phyloP scores from a whole-genome alignment of 2,888 invertebrate genomes.

The Tanytarsus gracilentus region DNA sequence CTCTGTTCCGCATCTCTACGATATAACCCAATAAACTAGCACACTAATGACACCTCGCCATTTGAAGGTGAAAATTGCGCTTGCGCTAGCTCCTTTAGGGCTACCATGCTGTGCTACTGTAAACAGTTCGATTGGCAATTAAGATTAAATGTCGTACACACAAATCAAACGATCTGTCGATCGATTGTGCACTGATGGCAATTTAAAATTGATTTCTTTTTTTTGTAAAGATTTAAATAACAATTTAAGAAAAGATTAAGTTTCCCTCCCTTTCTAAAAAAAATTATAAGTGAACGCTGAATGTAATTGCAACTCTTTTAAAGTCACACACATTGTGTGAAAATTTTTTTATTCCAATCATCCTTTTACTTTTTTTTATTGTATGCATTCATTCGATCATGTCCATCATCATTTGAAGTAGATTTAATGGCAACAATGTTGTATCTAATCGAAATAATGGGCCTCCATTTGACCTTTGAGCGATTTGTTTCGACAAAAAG shows the following conservation, averaged over 20 bases:
- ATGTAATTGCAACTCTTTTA: no score
- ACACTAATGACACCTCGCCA: background rate
- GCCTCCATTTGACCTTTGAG: slow-evolving; percentile 23
- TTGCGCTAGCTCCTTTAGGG: slow-evolving; percentile 6
- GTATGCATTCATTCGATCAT: background rate
- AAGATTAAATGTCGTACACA: slow-evolving; percentile 17
- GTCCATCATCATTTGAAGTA: background rate
- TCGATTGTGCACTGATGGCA: no score
- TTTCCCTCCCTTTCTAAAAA: no score
- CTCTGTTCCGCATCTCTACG: background rate
- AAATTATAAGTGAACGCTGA: no score
- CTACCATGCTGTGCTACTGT: slow-evolving; percentile 4
- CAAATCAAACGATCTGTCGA: no score
- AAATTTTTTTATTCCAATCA: no score
- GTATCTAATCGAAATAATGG: slow-evolving; percentile 17
- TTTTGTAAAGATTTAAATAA: no score
- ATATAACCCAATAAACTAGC: background rate
- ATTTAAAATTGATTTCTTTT: no score
- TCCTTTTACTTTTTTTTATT: slow-evolving; percentile 15
- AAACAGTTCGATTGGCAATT: slow-evolving; percentile 14
- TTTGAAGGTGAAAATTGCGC: slow-evolving; percentile 9
- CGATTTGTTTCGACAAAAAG: background rate
- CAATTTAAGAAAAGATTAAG: no score
- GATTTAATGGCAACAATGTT: background rate
- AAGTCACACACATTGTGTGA: no score